These are phyloP conservation scores for Symphodus melops DNA, from an alignment of 2,113 vertebrate genomes.

Conservation along the genomic window DNA sequence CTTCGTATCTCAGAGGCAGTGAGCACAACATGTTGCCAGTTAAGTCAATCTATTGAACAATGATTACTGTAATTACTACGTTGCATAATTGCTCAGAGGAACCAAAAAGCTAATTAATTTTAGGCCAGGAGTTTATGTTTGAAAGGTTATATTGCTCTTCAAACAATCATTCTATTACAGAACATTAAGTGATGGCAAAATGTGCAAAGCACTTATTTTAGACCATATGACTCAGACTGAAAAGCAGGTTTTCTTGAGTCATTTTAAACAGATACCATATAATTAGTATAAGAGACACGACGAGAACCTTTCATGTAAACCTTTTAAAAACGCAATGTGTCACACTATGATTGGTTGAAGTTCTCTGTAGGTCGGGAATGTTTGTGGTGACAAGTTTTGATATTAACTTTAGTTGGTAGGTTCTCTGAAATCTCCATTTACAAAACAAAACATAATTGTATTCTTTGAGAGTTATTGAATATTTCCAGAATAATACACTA, in stretches of 20 bases:
- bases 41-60: constrained; percentile 38
- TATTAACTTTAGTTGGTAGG: too few species aligned
- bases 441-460: too few species aligned
- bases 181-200: constrained; percentile 48
- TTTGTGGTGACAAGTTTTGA: too few species aligned
- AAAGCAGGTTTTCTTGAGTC: constrained; percentile 19
- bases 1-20: constrained; percentile 26
- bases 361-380: too few species aligned
- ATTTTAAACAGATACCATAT: constrained; percentile 13
- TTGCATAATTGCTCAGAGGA: constrained; percentile 39
- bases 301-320: not conserved
- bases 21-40: constrained; percentile 43
- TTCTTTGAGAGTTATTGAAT: too few species aligned
- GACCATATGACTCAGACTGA: constrained; percentile 10
- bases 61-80: constrained; percentile 56
- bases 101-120: constrained; percentile 56
- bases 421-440: too few species aligned
- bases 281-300: constrained; percentile 25
- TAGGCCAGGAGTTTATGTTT: constrained; percentile 45
- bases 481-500: too few species aligned
- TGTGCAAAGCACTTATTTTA: constrained; percentile 44
- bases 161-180: constrained; percentile 49
- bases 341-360: too few species aligned
- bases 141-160: constrained; percentile 49
- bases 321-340: too few species aligned